Conservation (phyloP, 2,888 invertebrate genomes). For the Lycia hirtaria region DNA sequence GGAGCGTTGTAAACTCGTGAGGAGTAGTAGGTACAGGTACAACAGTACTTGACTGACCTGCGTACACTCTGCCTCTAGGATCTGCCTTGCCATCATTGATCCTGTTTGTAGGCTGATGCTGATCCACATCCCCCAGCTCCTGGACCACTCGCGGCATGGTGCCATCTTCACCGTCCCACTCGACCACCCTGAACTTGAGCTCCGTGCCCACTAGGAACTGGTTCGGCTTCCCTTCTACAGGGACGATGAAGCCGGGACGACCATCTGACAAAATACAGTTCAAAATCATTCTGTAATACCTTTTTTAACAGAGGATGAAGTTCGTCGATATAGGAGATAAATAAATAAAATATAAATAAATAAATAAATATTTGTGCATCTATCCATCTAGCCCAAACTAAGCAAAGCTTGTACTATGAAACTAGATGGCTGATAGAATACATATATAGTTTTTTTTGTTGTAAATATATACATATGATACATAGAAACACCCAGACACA, state of each 20-base stretch:
- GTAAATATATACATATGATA: too few species aligned
- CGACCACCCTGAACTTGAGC: constrained; percentile 85
- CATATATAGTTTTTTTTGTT: too few species aligned
- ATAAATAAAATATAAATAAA: too few species aligned
- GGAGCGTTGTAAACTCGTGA: too few species aligned
- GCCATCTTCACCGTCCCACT: constrained; percentile 87
- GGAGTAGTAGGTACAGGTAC: too few species aligned
- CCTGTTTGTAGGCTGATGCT: constrained; percentile 84
- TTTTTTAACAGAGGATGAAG: too few species aligned
- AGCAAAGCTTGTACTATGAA: too few species aligned
- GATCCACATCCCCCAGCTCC: constrained; percentile 84
- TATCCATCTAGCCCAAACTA: too few species aligned
- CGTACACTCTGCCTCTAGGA: constrained; percentile 89
- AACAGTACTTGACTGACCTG: constrained; percentile 77
- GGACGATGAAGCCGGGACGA: constrained; percentile 85
- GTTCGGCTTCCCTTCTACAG: constrained; percentile 85
- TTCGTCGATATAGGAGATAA: too few species aligned
- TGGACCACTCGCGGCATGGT: constrained; percentile 73
- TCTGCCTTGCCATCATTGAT: constrained; percentile 93
- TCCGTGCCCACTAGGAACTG: constrained; percentile 88
- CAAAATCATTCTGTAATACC: neutral
- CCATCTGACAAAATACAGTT: constrained; percentile 54
- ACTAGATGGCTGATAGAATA: too few species aligned
- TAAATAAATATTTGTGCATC: too few species aligned
- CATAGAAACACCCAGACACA: too few species aligned